A percentile compares a stretch with the other conserved stretches of the same genome.
Conservation (phyloP, 2,888 invertebrate species). For the Meliscaeva auricollis region DNA sequence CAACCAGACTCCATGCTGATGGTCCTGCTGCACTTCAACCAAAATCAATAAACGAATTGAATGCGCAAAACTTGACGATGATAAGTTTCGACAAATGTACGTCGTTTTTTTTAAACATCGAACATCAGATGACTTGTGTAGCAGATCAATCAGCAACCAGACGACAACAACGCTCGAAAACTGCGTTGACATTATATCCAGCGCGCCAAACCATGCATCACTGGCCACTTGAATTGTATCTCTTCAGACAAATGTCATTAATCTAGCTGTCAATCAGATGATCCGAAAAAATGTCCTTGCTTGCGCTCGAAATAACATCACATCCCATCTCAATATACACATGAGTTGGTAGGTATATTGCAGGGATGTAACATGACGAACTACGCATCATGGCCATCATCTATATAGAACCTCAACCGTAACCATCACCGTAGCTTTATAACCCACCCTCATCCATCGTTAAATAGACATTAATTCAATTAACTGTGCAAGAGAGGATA, state of each 20-base stretch:
- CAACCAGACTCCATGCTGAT: no score
- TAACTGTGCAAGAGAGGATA: slow-evolving; percentile 35
- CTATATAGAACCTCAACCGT: slow-evolving; percentile 15
- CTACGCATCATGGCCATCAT: slow-evolving; percentile 26
- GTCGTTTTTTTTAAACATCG: slow-evolving; percentile 59
- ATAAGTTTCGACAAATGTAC: slow-evolving; percentile 80
- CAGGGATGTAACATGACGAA: slow-evolving; percentile 34
- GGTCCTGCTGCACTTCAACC: slow-evolving; percentile 2
- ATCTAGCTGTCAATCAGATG: slow-evolving; percentile 65
- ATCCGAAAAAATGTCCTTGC: slow-evolving; percentile 46
- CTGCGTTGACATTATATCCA: slow-evolving; percentile 79
- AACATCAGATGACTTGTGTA: slow-evolving; percentile 78
- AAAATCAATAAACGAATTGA: slow-evolving; percentile 79
- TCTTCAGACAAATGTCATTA: slow-evolving; percentile 64
- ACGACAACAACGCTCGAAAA: slow-evolving; percentile 81
- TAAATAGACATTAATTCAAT: slow-evolving; percentile 60
- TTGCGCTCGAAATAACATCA: slow-evolving; percentile 47
- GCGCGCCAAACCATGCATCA: neutral
- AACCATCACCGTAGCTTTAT: neutral
- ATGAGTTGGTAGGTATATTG: neutral
- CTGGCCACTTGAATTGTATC: slow-evolving; percentile 41
- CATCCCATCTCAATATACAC: slow-evolving; percentile 10
- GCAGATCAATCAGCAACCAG: slow-evolving; percentile 70
- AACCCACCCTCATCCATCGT: slow-evolving; percentile 7
- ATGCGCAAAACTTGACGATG: slow-evolving; percentile 79